These are phyloP conservation scores for Alitta virens DNA, from an alignment of 2,888 invertebrate species.

Conservation along the genomic window DNA sequence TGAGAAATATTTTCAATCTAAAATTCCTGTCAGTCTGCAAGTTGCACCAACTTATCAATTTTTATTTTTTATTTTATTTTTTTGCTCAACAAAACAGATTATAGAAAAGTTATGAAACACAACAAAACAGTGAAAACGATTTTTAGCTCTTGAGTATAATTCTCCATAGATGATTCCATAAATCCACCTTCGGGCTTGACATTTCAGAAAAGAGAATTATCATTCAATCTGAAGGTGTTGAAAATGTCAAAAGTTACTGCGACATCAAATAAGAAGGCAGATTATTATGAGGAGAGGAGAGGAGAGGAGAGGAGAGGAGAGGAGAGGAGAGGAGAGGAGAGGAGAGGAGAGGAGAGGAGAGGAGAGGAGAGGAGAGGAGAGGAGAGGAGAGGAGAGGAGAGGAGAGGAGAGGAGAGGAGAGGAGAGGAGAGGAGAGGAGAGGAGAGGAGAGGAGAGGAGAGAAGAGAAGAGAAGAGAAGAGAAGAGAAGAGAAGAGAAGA, in stretches of 20 bases:
- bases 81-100: too few relatives aligned
- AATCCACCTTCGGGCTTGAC: too few relatives aligned
- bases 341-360: neutral
- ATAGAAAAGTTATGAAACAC: too few relatives aligned
- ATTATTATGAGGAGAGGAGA: neutral
- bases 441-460: neutral
- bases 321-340: neutral
- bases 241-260: neutral
- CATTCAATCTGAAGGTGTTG: neutral
- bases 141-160: too few relatives aligned
- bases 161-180: too few relatives aligned
- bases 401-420: conserved; percentile 4
- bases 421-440: neutral
- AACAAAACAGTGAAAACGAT: too few relatives aligned
- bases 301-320: neutral
- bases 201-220: too few relatives aligned
- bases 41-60: too few relatives aligned
- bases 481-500: neutral
- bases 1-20: too few relatives aligned
- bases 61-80: too few relatives aligned
- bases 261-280: neutral
- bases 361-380: neutral
- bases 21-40: too few relatives aligned
- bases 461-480: neutral
- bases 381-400: neutral